phyloP scores from a whole-genome alignment of 64 coral and sea anemone species.

The Actinia equina region DNA sequence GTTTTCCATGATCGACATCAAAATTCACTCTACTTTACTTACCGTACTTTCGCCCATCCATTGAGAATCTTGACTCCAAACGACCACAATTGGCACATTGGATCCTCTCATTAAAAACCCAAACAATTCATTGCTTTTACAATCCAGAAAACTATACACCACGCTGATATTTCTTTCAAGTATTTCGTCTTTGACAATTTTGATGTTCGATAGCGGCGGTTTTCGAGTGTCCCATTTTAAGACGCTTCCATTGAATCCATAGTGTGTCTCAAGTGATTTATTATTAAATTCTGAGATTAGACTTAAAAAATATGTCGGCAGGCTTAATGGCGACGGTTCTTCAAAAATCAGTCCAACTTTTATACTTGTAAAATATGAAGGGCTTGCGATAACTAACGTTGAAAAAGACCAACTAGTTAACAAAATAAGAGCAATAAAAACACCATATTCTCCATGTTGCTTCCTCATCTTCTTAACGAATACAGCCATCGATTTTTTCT shows the following conservation, averaged over 20 bases:
- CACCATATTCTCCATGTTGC: not conserved
- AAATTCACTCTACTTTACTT: not conserved
- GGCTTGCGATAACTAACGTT: not conserved
- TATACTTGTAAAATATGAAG: not conserved
- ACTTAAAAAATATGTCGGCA: not conserved
- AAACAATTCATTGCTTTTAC: not conserved
- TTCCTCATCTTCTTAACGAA: not conserved
- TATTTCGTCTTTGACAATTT: not conserved
- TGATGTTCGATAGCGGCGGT: not conserved
- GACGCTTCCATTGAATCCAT: not conserved
- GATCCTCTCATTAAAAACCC: not conserved
- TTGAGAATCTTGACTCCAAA: not conserved
- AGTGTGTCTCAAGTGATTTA: not conserved
- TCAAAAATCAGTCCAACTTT: not conserved
- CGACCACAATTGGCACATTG: not conserved
- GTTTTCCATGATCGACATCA: not conserved
- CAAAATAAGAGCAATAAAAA: not conserved
- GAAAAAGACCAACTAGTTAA: not conserved
- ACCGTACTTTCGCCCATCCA: not conserved
- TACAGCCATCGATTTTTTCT: not conserved
- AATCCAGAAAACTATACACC: not conserved
- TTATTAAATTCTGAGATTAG: not conserved
- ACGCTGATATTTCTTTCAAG: slow-evolving; percentile 5
- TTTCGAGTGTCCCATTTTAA: slow-evolving; percentile 4
- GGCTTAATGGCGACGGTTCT: not conserved